Conservation (phyloP, 2,797 vertebrate species). For the Varecia variegata region DNA sequence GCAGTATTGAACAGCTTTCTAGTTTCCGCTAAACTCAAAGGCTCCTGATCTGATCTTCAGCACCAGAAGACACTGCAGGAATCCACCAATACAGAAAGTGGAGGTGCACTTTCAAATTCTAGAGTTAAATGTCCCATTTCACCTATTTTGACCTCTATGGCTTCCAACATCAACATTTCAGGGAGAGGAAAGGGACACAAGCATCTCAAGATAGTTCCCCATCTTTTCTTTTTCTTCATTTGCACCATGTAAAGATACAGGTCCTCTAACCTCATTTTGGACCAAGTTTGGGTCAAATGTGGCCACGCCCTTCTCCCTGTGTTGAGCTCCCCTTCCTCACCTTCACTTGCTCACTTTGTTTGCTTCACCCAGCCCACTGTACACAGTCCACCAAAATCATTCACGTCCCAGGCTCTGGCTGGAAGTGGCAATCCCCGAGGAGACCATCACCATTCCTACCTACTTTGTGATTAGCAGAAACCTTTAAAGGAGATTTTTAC, state of each 20-base stretch:
- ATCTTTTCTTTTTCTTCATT: neutral
- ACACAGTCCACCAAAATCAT: neutral
- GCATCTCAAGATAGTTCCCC: neutral
- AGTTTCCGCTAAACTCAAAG: neutral
- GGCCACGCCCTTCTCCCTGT: neutral
- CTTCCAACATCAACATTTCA: neutral
- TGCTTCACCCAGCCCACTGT: neutral
- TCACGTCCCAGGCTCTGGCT: neutral
- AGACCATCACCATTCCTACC: neutral
- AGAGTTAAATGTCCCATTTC: neutral
- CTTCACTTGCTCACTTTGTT: too few relatives aligned
- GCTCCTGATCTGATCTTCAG: neutral
- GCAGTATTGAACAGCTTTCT: constrained; percentile 23
- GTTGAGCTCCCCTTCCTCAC: too few relatives aligned
- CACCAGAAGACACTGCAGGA: neutral
- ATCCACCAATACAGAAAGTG: neutral
- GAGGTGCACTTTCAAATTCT: neutral
- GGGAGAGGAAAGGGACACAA: neutral
- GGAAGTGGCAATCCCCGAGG: rapidly evolving
- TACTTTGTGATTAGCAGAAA: neutral
- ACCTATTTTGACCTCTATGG: neutral
- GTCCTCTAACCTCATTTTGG: neutral
- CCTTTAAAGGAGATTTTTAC: neutral
- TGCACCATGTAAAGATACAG: neutral
- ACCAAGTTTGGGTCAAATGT: neutral